Conservation (phyloP, 2,113 vertebrate genomes). For the Bettongia penicillata region DNA sequence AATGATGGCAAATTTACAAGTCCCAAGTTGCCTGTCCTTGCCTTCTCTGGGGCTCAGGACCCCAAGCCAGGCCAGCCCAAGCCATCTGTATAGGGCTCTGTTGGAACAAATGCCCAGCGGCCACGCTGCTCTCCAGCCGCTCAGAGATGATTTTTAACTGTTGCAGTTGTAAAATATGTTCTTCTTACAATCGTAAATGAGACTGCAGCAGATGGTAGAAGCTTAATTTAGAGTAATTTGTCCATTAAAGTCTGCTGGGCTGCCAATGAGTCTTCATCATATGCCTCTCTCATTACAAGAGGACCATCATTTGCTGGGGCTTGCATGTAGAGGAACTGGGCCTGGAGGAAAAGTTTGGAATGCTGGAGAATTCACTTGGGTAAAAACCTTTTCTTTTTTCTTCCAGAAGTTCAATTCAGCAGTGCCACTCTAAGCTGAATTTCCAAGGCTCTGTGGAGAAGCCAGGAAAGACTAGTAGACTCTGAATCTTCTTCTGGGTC, state of each 20-base stretch:
- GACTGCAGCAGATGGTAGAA: conserved; percentile 79
- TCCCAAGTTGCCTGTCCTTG: conserved; percentile 74
- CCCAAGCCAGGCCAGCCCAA: conserved; percentile 72
- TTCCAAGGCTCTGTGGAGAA: conserved; percentile 11
- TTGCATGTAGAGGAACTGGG: conserved; percentile 62
- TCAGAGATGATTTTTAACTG: conserved; percentile 78
- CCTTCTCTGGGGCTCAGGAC: conserved; percentile 76
- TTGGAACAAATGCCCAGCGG: conserved; percentile 73
- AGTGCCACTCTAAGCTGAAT: conserved; percentile 1
- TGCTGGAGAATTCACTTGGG: conserved; percentile 39
- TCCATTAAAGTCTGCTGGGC: conserved; percentile 77
- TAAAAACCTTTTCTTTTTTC: background rate
- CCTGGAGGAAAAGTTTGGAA: conserved; percentile 74
- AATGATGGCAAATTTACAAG: conserved; percentile 80
- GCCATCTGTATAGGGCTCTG: conserved; percentile 66
- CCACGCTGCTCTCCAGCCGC: conserved; percentile 71
- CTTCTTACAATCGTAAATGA: conserved; percentile 79
- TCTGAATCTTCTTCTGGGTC: background rate
- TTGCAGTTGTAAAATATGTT: conserved; percentile 78
- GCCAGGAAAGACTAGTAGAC: background rate
- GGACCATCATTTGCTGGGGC: conserved; percentile 64
- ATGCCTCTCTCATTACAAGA: conserved; percentile 68
- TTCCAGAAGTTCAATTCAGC: conserved; percentile 36
- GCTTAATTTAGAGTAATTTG: conserved; percentile 80
- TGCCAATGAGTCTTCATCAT: conserved; percentile 75